Evolutionary conservation across 2,888 invertebrate species (phyloP).

Genomic region (Aradus depressus): DNA sequence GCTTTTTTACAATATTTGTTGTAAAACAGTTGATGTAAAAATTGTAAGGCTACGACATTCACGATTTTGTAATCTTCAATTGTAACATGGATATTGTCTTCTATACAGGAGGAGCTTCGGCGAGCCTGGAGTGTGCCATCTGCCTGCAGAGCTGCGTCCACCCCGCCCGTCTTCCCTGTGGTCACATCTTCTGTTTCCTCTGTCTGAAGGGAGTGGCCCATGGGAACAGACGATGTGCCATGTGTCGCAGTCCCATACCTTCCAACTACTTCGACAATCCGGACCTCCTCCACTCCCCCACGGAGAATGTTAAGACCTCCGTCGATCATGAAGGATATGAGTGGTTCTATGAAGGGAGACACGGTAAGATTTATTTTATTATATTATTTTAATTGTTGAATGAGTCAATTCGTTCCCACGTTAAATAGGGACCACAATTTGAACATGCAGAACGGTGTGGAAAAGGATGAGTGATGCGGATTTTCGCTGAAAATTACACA

Average conservation of each 20-base stretch:
- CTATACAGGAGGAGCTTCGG: no score
- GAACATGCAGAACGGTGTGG: no score
- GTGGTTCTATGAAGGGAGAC: constrained; percentile 93
- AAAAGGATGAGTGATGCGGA: no score
- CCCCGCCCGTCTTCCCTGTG: constrained; percentile 86
- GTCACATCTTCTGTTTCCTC: constrained; percentile 90
- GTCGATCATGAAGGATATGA: constrained; percentile 60
- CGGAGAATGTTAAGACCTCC: constrained; percentile 33
- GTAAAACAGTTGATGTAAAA: no score
- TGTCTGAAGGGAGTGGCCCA: constrained; percentile 88
- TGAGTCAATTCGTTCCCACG: neutral
- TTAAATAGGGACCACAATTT: no score
- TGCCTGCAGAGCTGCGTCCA: constrained; percentile 83
- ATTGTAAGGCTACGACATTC: no score
- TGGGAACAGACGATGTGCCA: constrained; percentile 79
- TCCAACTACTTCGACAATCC: constrained; percentile 78
- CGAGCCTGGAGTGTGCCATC: constrained; percentile 70
- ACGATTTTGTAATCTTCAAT: no score
- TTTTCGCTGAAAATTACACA: no score
- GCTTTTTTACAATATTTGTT: no score
- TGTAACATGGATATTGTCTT: no score
- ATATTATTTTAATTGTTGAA: constrained; percentile 1
- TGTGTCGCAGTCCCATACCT: constrained; percentile 88
- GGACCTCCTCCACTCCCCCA: constrained; percentile 50
- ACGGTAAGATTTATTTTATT: constrained; percentile 49